Percentiles rank a stretch among this genome's conserved stretches.
Evolutionary conservation across 37 sponge, comb jelly and placozoan species (phyloP).

Genomic region (Bolinopsis microptera): DNA sequence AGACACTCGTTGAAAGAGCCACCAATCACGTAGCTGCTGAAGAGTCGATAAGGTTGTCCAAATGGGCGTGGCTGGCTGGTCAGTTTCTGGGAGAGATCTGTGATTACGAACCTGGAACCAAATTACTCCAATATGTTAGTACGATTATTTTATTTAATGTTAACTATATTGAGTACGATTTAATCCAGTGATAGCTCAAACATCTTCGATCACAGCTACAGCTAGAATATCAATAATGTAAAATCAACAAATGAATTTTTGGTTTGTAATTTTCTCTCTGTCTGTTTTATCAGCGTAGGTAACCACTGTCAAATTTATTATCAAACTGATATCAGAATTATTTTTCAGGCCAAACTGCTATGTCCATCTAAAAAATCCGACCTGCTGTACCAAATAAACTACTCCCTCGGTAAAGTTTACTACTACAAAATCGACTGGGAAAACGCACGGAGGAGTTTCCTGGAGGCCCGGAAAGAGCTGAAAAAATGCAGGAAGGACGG

Average conservation of each 20-base stretch:
- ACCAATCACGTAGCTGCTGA: neutral
- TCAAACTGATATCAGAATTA: too few species aligned
- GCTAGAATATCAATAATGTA: too few species aligned
- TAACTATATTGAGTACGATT: too few species aligned
- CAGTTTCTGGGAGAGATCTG: constrained; percentile 61
- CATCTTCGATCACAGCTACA: too few species aligned
- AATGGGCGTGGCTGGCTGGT: constrained; percentile 49
- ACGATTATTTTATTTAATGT: neutral
- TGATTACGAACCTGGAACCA: constrained; percentile 49
- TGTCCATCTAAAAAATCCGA: neutral
- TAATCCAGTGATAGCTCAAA: too few species aligned
- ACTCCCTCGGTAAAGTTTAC: constrained; percentile 64
- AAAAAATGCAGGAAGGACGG: neutral
- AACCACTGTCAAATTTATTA: too few species aligned
- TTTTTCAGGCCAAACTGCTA: constrained; percentile 3
- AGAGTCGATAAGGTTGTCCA: neutral
- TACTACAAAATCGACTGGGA: constrained; percentile 62
- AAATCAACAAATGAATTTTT: too few species aligned
- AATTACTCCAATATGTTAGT: constrained; percentile 27
- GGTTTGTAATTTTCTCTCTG: too few species aligned
- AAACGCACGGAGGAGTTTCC: constrained; percentile 36
- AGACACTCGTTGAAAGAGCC: neutral
- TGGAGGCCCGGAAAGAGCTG: constrained; percentile 6
- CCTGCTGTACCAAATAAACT: constrained; percentile 54
- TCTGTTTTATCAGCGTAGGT: too few species aligned